Evolutionary conservation across 2,797 vertebrate genomes (phyloP), one percentile per base, ranked within the genome.

Genomic region (Enteromius viviparus): DNA sequence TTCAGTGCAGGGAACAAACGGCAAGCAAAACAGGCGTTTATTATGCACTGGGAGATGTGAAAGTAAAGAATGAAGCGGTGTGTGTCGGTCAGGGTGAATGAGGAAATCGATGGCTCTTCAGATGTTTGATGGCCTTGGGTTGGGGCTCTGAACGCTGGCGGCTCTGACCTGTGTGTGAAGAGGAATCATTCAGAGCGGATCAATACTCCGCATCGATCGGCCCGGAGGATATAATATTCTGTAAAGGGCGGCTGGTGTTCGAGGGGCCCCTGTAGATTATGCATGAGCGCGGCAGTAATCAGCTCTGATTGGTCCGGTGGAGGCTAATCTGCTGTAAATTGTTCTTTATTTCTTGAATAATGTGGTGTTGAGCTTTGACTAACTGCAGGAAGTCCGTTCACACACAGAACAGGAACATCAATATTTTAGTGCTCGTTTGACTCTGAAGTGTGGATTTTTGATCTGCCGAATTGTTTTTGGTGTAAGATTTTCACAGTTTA

Each of bases 281-380:
- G 81, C 66, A 82, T 79, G 64, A 69, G 82, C 69, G 81, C 80
- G 88, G 90, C 77, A 78, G 87, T 88, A 87, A 93, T 93, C 86
- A 90, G 91, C 90, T 88, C 66, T 89, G 91, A 89, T 91, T 89
- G 87, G 87, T 87, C 82, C 81, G 49, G 12, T n/a, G 74, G 70
- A 37, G 32, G 6, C 21, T 23, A 15, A 76, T 76, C 32, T 40
- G 4, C 2, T 37, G 32, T 23, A 34, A 53, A 74, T 32, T 53
- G 45, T 49, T 51, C 45, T 51, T 49, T 71, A 49, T 71, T 19
- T 55, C 29, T 14, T 55, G 49, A 53, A 14, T 55, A 34, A 74
- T 34, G 74, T 40, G 1, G 14, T 5, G 76, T 65, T 32, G 29
- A 32, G 29, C 29, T 32, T 3, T 26, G 26, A 26, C 26, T 26